These are phyloP conservation scores for Morpho deidamia DNA, from an alignment of 2,888 invertebrate genomes.

Conservation along the genomic window DNA sequence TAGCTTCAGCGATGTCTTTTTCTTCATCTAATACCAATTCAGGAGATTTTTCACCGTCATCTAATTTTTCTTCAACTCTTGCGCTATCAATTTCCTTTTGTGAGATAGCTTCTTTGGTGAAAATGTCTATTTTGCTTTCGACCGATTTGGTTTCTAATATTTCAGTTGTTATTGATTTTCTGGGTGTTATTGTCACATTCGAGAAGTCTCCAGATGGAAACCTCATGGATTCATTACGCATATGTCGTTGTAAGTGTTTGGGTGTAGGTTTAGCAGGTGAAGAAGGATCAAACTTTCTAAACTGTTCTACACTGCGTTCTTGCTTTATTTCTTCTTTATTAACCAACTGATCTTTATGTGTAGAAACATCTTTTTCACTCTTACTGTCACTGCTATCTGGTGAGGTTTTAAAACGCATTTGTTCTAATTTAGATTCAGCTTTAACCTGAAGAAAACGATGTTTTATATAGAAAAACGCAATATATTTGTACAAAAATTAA, in stretches of 20 bases:
- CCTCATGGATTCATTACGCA: conserved; percentile 75
- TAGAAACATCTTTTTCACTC: conserved; percentile 47
- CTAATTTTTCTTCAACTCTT: conserved; percentile 77
- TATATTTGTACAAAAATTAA: background rate
- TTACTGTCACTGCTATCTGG: conserved; percentile 55
- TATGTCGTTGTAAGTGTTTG: conserved; percentile 72
- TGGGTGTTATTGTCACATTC: conserved; percentile 68
- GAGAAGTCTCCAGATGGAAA: conserved; percentile 76
- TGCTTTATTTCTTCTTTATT: conserved; percentile 53
- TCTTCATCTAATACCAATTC: conserved; percentile 62
- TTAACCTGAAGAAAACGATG: conserved; percentile 37
- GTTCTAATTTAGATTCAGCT: conserved; percentile 60
- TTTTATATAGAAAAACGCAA: background rate
- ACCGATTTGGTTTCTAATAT: conserved; percentile 53
- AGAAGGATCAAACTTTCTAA: conserved; percentile 66
- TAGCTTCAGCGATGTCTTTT: conserved; percentile 71
- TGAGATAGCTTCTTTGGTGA: conserved; percentile 57
- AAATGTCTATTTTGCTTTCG: conserved; percentile 49
- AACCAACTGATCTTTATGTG: conserved; percentile 34
- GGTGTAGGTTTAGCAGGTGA: conserved; percentile 72
- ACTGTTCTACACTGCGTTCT: conserved; percentile 59
- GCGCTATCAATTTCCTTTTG: conserved; percentile 68
- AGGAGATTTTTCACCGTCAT: conserved; percentile 65
- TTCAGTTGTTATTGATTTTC: conserved; percentile 67
- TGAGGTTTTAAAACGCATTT: conserved; percentile 59